Base-by-base conservation (phyloP, 1,140 invertebrate genomes). In the Nymphalis io region DNA sequence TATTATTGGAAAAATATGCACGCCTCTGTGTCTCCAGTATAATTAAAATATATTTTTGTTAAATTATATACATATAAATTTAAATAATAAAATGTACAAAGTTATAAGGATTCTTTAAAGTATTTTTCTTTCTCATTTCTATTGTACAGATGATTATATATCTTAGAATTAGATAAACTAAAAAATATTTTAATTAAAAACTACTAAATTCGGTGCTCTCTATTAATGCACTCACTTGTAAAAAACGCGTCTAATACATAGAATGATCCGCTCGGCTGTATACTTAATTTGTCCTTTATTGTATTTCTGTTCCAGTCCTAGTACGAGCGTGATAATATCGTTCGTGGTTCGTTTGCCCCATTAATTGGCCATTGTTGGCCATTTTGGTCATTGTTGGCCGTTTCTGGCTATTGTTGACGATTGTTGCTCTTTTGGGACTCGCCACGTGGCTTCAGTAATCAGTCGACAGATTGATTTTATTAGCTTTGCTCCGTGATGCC, bases 281-380 rank as follows among this genome's bases (percentile, higher is more conserved):
- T 76, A 78, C 74, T 81, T 80, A 80, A 82, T 82, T 81, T 78
- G 78, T 75, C 72, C 68, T 64, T 75, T 68, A 80, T 77, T 81
- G 75, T 76, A 72, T 69, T n/a, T 33, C 27, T 33, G 46, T 12
- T 60, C 63, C 44, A n/a, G 46, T 51, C 46, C 10, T 11, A 51
- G 67, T 65, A 20, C 55, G 27, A 48, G 16, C 58, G 58, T 48
- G 68, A 78, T 81, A 82, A 84, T 82, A 82, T 81, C 75, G 70
- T 75, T 78, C 72, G 65, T 80, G 80, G 73, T 75, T 83, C 83
- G 84, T 84, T 83, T 80, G 82, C 71, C 60, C 74, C 69, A 77
- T 79, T 88, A 88, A 88, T 87, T 88, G 84, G 72, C 72, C 69
- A 80, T 83, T 83, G 81, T 70, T 60, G 61, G 11, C 64, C 46